These are phyloP conservation scores for Lipophrys pholis DNA, from an alignment of 2,113 vertebrate species.

Conservation along the genomic window DNA sequence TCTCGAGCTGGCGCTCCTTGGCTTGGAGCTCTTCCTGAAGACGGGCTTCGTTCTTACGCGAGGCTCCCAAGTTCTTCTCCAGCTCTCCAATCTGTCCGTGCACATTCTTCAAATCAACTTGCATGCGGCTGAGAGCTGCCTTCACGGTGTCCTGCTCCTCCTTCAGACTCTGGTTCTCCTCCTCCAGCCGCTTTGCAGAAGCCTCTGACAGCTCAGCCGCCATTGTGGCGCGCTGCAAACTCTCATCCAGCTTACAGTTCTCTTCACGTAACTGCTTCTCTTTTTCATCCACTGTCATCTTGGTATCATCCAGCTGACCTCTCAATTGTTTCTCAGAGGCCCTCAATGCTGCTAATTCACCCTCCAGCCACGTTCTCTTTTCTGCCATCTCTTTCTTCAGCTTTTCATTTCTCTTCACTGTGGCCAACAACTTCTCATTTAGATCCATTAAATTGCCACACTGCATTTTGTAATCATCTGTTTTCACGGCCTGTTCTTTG, in stretches of 20 bases:
- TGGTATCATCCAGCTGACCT: slow-evolving; percentile 77
- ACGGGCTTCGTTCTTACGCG: slow-evolving; percentile 81
- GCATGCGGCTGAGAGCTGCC: slow-evolving; percentile 78
- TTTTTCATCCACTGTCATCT: slow-evolving; percentile 80
- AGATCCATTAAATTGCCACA: slow-evolving; percentile 71
- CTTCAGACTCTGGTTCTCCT: slow-evolving; percentile 85
- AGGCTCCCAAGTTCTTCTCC: slow-evolving; percentile 82
- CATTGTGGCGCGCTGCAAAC: slow-evolving; percentile 82
- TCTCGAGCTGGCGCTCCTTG: slow-evolving; percentile 77
- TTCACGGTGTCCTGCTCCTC: slow-evolving; percentile 83
- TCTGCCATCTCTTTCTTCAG: slow-evolving; percentile 74
- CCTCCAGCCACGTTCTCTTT: slow-evolving; percentile 77
- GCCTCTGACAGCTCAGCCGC: slow-evolving; percentile 81
- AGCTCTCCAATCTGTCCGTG: slow-evolving; percentile 81
- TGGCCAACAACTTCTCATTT: slow-evolving; percentile 73
- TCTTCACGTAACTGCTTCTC: slow-evolving; percentile 83
- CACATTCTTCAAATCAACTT: slow-evolving; percentile 84
- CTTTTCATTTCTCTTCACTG: slow-evolving; percentile 75
- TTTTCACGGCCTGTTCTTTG: slow-evolving; percentile 71
- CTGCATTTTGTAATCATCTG: slow-evolving; percentile 63
- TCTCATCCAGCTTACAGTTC: slow-evolving; percentile 86
- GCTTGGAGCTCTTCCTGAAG: slow-evolving; percentile 82
- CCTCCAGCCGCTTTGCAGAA: slow-evolving; percentile 76
- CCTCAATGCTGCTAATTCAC: slow-evolving; percentile 76
- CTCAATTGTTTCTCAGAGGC: slow-evolving; percentile 88